These are phyloP conservation scores for Naso thynnoides DNA, from an alignment of 2,797 vertebrate species.

Conservation along the genomic window DNA sequence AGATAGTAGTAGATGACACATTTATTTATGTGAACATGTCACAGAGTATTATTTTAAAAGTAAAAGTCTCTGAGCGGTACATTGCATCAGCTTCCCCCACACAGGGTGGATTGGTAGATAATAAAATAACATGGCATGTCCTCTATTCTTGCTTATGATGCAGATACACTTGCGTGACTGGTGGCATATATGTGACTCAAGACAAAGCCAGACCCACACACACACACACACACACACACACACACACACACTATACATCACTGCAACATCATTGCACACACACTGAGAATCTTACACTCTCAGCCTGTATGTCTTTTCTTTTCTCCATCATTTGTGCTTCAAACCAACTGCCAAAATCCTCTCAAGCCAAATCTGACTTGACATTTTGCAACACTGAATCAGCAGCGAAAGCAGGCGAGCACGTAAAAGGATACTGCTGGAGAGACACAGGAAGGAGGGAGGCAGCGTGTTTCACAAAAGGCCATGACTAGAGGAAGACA, in stretches of 20 bases:
- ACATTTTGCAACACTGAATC: constrained; percentile 78
- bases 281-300: constrained; percentile 9
- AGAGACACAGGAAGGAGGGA: constrained; percentile 17
- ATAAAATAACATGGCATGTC: constrained; percentile 71
- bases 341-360: constrained; percentile 65
- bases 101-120: constrained; percentile 45
- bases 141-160: constrained; percentile 67
- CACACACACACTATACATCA: constrained; percentile 1
- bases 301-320: constrained; percentile 16
- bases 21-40: constrained; percentile 67
- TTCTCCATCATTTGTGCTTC: constrained; percentile 48
- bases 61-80: constrained; percentile 48
- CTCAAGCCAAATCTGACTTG: constrained; percentile 72
- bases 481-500: constrained; percentile 77
- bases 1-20: constrained; percentile 50
- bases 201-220: constrained; percentile 40
- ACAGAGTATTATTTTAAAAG: constrained; percentile 55
- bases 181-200: constrained; percentile 54
- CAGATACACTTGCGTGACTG: constrained; percentile 56
- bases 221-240: not conserved
- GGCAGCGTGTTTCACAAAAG: constrained; percentile 68
- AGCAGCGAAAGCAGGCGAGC: constrained; percentile 66
- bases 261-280: constrained; percentile 6
- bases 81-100: constrained; percentile 57
- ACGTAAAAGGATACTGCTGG: constrained; percentile 20